Evolutionary conservation across 1,140 invertebrate genomes (phyloP), one percentile per base, ranked within the genome.

Genomic region (Sycophaga agraensis): DNA sequence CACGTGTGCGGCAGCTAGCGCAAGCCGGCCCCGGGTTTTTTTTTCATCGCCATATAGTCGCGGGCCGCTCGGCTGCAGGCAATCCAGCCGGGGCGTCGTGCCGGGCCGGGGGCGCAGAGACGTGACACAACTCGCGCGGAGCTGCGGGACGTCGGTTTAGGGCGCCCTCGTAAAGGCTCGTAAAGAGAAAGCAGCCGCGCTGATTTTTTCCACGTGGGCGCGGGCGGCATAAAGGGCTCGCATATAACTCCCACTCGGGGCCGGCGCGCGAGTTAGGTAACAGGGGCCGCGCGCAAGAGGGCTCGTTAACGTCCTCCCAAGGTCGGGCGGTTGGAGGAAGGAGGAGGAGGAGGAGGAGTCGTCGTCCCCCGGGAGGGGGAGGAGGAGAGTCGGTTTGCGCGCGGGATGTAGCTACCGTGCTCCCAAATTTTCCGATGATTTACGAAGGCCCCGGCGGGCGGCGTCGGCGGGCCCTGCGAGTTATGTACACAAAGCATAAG

Each of bases 401-500:
- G 43, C 42, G 31, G n/a, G 9, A 60, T 48, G 66, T n/a, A n/a
- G n/a, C 66, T 68, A 68, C 66, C 64, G 66, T 66, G 66, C 61
- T 61, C 43, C 61, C 49, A 60, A 55, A 48, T 53, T 60, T 61
- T 31, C 28, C 28, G 54, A 66, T 64, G 66, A 66, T 66, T 68
- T 68, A 68, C 56, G 46, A 56, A 58, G 49, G 4, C 28, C 28
- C 4, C 28, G 28, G 28, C 5, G 5, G 28, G 28, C 28, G 11
- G 28, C 5, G 28, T 6, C 5, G 28, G 28, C 4, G 28, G 11
- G 28, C 34, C 40, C 64, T 66, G 55, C 43, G 60, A 67, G 67
- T 67, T 63, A 68, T 66, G 46, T 59, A 64, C 59, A 70, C 66
- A 69, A 73, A 68, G 70, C 66, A 66, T 55, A 69, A 70, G 69